Conservation (phyloP, 1,140 invertebrate genomes). For the roundworm (Caenorhabditis elegans) region WBcel235 BX284602.5:10310501-10311000, state of each 20-base stretch:
- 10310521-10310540: not conserved
- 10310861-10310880: conserved; percentile 77
- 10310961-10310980: not conserved
- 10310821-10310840: too few relatives aligned
- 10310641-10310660: conserved; percentile 52
- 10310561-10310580: conserved; percentile 73
- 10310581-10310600: conserved; percentile 87
- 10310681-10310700: conserved; percentile 59
- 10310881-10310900: conserved; percentile 73
- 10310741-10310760: conserved; percentile 79
- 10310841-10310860: conserved; percentile 67
- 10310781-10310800: conserved; percentile 66
- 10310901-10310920: conserved; percentile 43
- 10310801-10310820: conserved; percentile 50
- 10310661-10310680: conserved; percentile 52
- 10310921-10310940: conserved; percentile 20
- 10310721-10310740: conserved; percentile 85
- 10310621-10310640: conserved; percentile 57
- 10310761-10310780: conserved; percentile 68
- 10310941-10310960: conserved; percentile 35
- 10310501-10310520: not conserved
- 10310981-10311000: not conserved
- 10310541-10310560: not conserved
- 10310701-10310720: conserved; percentile 75
- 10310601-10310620: conserved; percentile 66